phyloP scores from a whole-genome alignment of 1,140 invertebrate genomes.

The Macrobrachium rosenbergii region DNA sequence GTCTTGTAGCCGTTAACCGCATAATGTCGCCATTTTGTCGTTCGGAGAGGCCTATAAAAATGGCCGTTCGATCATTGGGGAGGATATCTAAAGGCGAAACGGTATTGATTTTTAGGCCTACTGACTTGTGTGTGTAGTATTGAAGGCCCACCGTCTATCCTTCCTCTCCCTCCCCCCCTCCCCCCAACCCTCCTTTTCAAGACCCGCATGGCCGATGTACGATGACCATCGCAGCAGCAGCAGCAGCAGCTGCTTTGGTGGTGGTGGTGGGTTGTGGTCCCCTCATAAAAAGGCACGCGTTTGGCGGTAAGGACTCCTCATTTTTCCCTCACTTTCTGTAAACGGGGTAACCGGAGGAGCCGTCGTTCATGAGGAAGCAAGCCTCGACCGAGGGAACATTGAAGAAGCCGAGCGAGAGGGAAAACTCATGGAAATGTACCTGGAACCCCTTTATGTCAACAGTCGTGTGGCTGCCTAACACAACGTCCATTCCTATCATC shows the following conservation, averaged over 20 bases:
- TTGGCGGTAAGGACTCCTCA: not conserved
- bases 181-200: not conserved
- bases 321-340: too few relatives aligned
- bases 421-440: not conserved
- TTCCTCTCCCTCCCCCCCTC: not conserved
- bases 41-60: constrained; percentile 55
- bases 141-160: constrained; percentile 30
- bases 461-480: constrained; percentile 39
- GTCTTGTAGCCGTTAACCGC: not conserved
- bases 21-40: constrained; percentile 55
- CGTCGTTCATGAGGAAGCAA: too few relatives aligned
- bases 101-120: constrained; percentile 64
- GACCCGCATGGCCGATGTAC: constrained; percentile 35
- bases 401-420: too few relatives aligned
- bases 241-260: not conserved
- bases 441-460: constrained; percentile 16
- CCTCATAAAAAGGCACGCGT: not conserved
- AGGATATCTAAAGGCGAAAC: constrained; percentile 53
- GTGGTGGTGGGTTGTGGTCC: not conserved
- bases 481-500: constrained; percentile 36
- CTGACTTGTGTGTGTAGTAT: constrained; percentile 54
- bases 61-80: constrained; percentile 59
- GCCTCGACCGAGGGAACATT: too few relatives aligned
- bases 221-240: not conserved
- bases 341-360: too few relatives aligned